Base-by-base conservation (phyloP, 2,888 invertebrate species). In the Pammene aurita region DNA sequence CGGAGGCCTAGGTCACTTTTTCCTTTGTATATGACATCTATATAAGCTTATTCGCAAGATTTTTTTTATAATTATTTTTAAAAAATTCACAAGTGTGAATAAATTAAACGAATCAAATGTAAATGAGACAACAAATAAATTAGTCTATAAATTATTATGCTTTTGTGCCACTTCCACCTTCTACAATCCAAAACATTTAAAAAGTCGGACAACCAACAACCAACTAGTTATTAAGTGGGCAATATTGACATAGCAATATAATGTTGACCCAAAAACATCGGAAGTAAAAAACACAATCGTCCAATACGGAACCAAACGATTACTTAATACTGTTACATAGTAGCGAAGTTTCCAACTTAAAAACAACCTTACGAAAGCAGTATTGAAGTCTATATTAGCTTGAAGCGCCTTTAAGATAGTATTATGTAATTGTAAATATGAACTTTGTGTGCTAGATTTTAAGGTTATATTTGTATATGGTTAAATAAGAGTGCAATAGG, bases 361-460 rank as follows among this genome's bases (percentile, higher is more conserved):
- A 46, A 4, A 18, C 60, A 2, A 61, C 14, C 14, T 26, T 46
- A 54, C 10, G 9, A 2, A n/a, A 11, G 9, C 11, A 0, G 4
- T 0, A 0, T 26, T 48, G 41, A 11, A 41, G 67, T 48, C 6
- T 26, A 38, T n/a, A 41, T 61, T 55, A 7, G 18, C 54, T 16
- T 41, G 26, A 11, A 11, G 38, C 14, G 44, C 11, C 41, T 57
- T 34, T 0, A 26, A 34, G 14, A n/a, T 7, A 0, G 7, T 0
- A 16, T 67, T 67, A 63, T 34, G 62, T 50, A 67, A 67, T 34
- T 46, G 35, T 60, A 46, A 67, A 61, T 54, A 62, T 62, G 55
- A 67, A 56, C 41, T 48, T 18, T 67, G 54, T 34, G 56, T 26
- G 55, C 42, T 18, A 62, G 41, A 41, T 67, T 42, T 41, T 41